Evolutionary conservation across 2,797 vertebrate species (phyloP), one percentile per base, ranked within the genome.

Genomic region (Coregonus suidteri): DNA sequence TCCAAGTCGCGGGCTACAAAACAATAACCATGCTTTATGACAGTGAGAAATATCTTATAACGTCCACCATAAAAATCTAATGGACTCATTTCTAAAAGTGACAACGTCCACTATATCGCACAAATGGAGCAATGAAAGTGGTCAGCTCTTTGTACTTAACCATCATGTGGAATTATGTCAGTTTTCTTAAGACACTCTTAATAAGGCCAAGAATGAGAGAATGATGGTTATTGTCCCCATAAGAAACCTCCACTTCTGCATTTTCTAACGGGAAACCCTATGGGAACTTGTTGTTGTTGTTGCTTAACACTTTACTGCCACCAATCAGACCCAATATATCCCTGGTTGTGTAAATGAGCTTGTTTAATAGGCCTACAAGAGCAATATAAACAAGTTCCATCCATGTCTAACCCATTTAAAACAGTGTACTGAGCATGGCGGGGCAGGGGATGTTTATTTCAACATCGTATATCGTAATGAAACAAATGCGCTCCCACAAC

Each of bases 181-280:
- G 83, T 87, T 91, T 89, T 73, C 84, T 83, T 88, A 78, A 84
- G 85, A 82, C 41, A 3, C 73, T 56, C 25, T 68, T 74, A 80
- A 83, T 4, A 18, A 79, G 3, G 71, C 34, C 62, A 56, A 82
- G 82, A 69, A 52, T 31, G 75, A 76, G 30, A 56, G n/a, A n/a
- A 74, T 13, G 3, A 15, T 74, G 71, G 1, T 70, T 34, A 47
- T 41, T 78, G 7, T 25, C 65, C 53, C 37, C 51, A 71, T 75
- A 6, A 35, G 52, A n/a, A 75, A 18, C 7, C 16, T 4, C 16
- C 11, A 53, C 53, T 53, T 13, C 15, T 13, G 52, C 31, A 35
- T 34, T 13, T 54, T 18, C 20, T 3, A 6, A 80, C 75, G 69
- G 25, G 7, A 72, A 71, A 81, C 77, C 53, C 79, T 56, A 31